phyloP scores from a whole-genome alignment of 1,140 invertebrate species.

The Bradynema listronoti region DNA sequence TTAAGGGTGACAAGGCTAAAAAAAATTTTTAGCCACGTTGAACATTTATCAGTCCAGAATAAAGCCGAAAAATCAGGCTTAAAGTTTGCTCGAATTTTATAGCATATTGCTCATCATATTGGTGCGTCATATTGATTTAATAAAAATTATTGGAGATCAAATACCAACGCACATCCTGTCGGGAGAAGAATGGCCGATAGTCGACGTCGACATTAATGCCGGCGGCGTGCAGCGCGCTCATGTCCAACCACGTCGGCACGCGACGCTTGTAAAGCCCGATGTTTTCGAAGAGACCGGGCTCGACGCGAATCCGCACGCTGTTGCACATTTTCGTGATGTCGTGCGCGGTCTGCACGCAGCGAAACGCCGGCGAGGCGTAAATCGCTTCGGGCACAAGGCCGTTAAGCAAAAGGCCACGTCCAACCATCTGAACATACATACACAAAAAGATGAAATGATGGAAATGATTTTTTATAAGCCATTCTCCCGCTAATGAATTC shows the following conservation, averaged over 20 bases:
- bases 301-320: conserved; percentile 66
- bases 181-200: conserved; percentile 16
- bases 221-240: conserved; percentile 13
- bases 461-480: too few species aligned
- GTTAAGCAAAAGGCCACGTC: background rate
- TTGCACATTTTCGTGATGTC: conserved; percentile 60
- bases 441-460: background rate
- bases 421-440: background rate
- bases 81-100: too few species aligned
- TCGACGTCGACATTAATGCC: conserved; percentile 20
- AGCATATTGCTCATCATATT: too few species aligned
- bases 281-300: conserved; percentile 86
- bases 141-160: too few species aligned
- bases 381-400: conserved; percentile 62
- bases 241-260: conserved; percentile 7
- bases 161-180: conserved; percentile 13
- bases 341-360: conserved; percentile 85
- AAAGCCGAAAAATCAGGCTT: too few species aligned
- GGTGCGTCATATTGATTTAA: too few species aligned
- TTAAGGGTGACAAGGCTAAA: too few species aligned
- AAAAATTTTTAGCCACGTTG: too few species aligned
- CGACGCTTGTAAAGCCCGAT: conserved; percentile 21
- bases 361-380: conserved; percentile 76
- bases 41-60: too few species aligned
- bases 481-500: too few species aligned